Conservation (phyloP, 92 coral and sea anemone species). For the Pocillopora meandrina region DNA sequence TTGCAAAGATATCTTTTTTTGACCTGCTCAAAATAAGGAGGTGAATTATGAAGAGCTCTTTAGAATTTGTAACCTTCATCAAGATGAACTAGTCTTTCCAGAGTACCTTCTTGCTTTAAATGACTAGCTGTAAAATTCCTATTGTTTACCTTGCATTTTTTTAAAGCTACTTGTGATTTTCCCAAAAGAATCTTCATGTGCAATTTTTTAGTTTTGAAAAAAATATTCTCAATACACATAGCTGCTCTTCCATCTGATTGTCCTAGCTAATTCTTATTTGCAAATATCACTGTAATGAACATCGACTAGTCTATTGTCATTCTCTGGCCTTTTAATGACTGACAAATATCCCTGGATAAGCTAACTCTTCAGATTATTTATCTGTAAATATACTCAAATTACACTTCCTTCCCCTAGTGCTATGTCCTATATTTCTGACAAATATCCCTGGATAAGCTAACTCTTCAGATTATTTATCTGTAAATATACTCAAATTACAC, state of each 20-base stretch:
- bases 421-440: constrained; percentile 15
- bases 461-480: constrained; percentile 45
- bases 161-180: constrained; percentile 43
- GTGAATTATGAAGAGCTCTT: constrained; percentile 67
- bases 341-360: constrained; percentile 56
- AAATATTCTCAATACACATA: too few species aligned
- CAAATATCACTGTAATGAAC: constrained; percentile 56
- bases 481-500: constrained; percentile 35
- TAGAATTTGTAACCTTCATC: constrained; percentile 11
- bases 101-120: constrained; percentile 51
- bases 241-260: constrained; percentile 41
- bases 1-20: constrained; percentile 60
- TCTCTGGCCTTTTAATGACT: constrained; percentile 46
- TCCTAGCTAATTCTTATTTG: constrained; percentile 48
- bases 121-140: constrained; percentile 41
- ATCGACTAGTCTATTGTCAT: constrained; percentile 23
- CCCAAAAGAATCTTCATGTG: constrained; percentile 61
- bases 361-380: constrained; percentile 47
- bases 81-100: constrained; percentile 51
- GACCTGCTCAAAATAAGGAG: constrained; percentile 70
- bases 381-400: constrained; percentile 39
- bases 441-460: constrained; percentile 61
- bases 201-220: constrained; percentile 36
- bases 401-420: constrained; percentile 46
- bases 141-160: constrained; percentile 53